A percentile compares a stretch with the other conserved stretches of the same genome.
Conservation (phyloP, 1,140 invertebrate species). For the Drosophila suzukii region DNA sequence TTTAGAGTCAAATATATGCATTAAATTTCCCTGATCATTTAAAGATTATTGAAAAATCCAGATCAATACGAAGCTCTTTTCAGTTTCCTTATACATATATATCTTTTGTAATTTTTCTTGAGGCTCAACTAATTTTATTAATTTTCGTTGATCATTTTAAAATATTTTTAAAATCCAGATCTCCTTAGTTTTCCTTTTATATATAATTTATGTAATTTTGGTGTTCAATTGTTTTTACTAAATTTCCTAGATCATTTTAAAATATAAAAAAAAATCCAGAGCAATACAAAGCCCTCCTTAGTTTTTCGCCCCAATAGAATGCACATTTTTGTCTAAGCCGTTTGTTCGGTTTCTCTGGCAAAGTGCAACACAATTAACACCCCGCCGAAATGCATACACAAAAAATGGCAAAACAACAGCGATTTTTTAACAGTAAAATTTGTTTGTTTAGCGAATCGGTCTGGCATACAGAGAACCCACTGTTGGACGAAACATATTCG, state of each 20-base stretch:
- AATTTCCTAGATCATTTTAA: too few species aligned
- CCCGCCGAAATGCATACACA: slow-evolving; percentile 74
- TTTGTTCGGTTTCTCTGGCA: slow-evolving; percentile 52
- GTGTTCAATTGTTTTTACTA: too few species aligned
- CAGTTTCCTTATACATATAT: too few species aligned
- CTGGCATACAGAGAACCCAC: slow-evolving; percentile 56
- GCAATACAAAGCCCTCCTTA: slow-evolving; percentile 63
- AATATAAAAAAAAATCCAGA: not conserved
- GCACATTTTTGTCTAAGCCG: slow-evolving; percentile 38
- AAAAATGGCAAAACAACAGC: slow-evolving; percentile 12
- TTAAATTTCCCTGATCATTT: too few species aligned
- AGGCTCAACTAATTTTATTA: too few species aligned
- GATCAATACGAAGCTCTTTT: slow-evolving; percentile 21
- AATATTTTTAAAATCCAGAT: too few species aligned
- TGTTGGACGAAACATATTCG: slow-evolving; percentile 68
- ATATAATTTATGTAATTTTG: too few species aligned
- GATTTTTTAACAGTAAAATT: slow-evolving; percentile 76
- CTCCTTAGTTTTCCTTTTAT: too few species aligned
- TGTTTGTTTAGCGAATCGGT: slow-evolving; percentile 66
- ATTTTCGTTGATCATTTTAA: too few species aligned
- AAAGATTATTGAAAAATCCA: too few species aligned
- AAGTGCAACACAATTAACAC: slow-evolving; percentile 83
- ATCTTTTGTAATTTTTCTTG: too few species aligned
- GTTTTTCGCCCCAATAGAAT: slow-evolving; percentile 44
- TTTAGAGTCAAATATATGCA: too few species aligned